Conservation (phyloP, 2,888 invertebrate genomes). For the Caradrina clavipalpis region DNA sequence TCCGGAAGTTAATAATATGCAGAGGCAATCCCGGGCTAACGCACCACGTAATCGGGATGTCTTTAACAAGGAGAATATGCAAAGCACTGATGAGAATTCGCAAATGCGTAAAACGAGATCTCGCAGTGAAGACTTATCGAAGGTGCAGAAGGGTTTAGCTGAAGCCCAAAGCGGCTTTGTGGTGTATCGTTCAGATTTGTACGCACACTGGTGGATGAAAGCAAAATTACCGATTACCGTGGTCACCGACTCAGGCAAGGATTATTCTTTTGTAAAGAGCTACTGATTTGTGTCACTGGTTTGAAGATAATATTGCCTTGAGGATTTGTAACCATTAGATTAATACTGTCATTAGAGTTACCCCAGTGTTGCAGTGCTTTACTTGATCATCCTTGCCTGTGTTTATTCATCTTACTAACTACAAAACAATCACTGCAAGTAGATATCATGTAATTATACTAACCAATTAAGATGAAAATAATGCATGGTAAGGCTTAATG, state of each 20-base stretch:
- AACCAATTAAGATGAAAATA: conserved; percentile 77
- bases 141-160: conserved; percentile 83
- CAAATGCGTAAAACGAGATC: conserved; percentile 82
- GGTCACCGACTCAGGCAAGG: conserved; percentile 91
- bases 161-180: conserved; percentile 86
- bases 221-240: conserved; percentile 94
- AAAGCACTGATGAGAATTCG: conserved; percentile 64
- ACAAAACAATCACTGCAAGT: conserved; percentile 83
- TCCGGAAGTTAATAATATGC: conserved; percentile 68
- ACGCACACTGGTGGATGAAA: conserved; percentile 98
- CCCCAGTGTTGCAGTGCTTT: conserved; percentile 91
- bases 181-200: conserved; percentile 95
- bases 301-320: conserved; percentile 89
- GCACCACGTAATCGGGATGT: conserved; percentile 81
- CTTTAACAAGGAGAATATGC: conserved; percentile 75
- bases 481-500: conserved; percentile 87
- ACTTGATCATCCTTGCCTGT: conserved; percentile 92
- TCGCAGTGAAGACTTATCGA: conserved; percentile 87
- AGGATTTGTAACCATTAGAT: conserved; percentile 89
- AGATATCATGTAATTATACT: conserved; percentile 82
- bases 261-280: conserved; percentile 91
- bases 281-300: conserved; percentile 90
- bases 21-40: conserved; percentile 79
- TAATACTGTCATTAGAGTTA: conserved; percentile 87
- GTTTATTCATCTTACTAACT: conserved; percentile 90